A percentile compares a stretch with the other conserved stretches of the same genome.
phyloP scores from a whole-genome alignment of 2,113 vertebrate species.

The Carettochelys insculpta region DNA sequence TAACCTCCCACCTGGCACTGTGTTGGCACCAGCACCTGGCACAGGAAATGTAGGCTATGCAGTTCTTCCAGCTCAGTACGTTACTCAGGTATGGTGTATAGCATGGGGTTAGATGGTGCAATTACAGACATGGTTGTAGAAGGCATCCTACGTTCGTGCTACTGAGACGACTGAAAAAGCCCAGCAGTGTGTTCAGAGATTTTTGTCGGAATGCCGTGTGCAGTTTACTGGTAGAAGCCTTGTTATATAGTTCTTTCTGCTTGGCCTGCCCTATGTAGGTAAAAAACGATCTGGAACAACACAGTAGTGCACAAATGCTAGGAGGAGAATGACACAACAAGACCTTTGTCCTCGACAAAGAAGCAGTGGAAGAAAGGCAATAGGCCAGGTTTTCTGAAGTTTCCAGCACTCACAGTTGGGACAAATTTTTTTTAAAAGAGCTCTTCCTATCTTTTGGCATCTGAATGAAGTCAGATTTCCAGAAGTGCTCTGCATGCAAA shows the following conservation, averaged over 20 bases:
- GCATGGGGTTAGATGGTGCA: neutral
- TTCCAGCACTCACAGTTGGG: neutral
- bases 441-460: neutral
- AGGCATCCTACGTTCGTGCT: neutral
- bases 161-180: no score
- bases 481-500: neutral
- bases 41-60: constrained; percentile 92
- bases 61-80: constrained; percentile 94
- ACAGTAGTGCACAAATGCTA: neutral
- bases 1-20: constrained; percentile 93
- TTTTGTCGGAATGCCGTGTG: neutral
- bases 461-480: neutral
- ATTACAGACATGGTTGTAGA: neutral
- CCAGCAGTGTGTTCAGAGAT: neutral
- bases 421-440: neutral
- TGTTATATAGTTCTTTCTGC: neutral
- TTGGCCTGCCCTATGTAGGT: neutral
- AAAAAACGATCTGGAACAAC: neutral
- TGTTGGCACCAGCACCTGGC: constrained; percentile 91
- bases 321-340: neutral
- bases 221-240: neutral
- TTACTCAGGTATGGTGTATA: constrained; percentile 88
- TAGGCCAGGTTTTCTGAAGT: neutral
- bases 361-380: neutral
- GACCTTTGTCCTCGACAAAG: neutral